Evolutionary conservation across 2,113 vertebrate species (phyloP).

Genomic region (Columba livia): DNA sequence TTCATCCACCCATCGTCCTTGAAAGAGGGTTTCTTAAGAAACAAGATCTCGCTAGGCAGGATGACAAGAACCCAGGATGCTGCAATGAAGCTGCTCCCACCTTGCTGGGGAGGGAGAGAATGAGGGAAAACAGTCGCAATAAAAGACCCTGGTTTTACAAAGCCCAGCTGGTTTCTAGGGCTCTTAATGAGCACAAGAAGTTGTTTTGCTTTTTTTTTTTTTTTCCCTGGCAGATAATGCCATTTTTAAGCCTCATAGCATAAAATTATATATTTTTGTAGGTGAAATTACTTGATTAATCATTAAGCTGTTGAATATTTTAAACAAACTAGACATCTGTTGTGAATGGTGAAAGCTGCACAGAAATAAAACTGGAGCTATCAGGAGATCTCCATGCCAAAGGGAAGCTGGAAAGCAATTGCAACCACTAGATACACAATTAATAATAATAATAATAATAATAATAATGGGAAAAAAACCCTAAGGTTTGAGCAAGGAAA

Average conservation of each 20-base stretch:
- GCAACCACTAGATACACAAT: background rate
- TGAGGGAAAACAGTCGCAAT: background rate
- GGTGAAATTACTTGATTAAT: conserved; percentile 63
- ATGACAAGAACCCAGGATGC: background rate
- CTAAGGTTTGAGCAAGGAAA: background rate
- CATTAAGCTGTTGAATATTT: conserved; percentile 56
- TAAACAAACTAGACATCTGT: conserved; percentile 67
- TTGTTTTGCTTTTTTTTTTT: background rate
- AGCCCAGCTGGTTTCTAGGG: background rate
- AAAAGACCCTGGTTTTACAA: background rate
- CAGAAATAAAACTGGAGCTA: conserved; percentile 29
- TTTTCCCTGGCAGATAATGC: background rate
- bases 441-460: background rate
- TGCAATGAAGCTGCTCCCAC: background rate
- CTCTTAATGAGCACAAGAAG: background rate
- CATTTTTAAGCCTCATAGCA: background rate
- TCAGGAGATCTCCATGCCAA: conserved; percentile 22
- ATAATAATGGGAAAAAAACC: fast-evolving
- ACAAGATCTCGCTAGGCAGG: background rate
- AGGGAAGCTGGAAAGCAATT: conserved; percentile 26
- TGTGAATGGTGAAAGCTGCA: conserved; percentile 45
- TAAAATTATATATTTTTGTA: conserved; percentile 46
- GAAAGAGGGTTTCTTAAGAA: background rate
- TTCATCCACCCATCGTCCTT: no score
- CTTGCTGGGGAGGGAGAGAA: background rate